Evolutionary conservation across 2,888 invertebrate genomes (phyloP).

Genomic region (Hirtodrosophila trivittata): DNA sequence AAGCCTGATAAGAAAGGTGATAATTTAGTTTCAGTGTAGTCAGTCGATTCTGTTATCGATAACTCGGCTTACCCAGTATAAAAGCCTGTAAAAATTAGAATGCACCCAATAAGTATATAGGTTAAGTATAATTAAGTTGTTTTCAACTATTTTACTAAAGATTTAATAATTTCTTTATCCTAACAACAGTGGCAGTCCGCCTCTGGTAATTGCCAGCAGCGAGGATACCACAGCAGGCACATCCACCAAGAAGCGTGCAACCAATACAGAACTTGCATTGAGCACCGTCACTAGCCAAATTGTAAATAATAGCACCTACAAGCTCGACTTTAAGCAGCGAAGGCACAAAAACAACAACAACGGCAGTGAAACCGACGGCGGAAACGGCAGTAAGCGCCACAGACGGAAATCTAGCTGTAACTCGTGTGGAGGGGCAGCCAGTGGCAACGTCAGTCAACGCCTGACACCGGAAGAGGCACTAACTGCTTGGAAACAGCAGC

Average conservation of each 20-base stretch:
- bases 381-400: conserved; percentile 51
- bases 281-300: conserved; percentile 71
- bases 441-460: conserved; percentile 40
- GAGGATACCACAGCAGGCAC: conserved; percentile 45
- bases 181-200: conserved; percentile 50
- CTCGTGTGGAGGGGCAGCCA: conserved; percentile 52
- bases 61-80: too few species aligned
- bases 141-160: neutral
- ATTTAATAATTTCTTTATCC: neutral
- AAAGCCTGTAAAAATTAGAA: neutral
- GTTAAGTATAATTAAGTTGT: neutral
- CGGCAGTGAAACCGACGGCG: conserved; percentile 32
- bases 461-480: conserved; percentile 66
- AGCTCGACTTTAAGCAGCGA: conserved; percentile 74
- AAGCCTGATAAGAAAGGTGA: too few species aligned
- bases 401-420: conserved; percentile 67
- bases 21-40: too few species aligned
- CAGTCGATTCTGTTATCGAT: too few species aligned
- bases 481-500: conserved; percentile 65
- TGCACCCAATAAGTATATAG: conserved; percentile 21
- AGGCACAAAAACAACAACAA: conserved; percentile 68
- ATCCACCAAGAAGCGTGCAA: conserved; percentile 49
- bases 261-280: conserved; percentile 66
- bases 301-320: conserved; percentile 68
- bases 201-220: conserved; percentile 42